Base-by-base conservation (phyloP, 2,797 vertebrate species). In the Myotis vivesi region DNA sequence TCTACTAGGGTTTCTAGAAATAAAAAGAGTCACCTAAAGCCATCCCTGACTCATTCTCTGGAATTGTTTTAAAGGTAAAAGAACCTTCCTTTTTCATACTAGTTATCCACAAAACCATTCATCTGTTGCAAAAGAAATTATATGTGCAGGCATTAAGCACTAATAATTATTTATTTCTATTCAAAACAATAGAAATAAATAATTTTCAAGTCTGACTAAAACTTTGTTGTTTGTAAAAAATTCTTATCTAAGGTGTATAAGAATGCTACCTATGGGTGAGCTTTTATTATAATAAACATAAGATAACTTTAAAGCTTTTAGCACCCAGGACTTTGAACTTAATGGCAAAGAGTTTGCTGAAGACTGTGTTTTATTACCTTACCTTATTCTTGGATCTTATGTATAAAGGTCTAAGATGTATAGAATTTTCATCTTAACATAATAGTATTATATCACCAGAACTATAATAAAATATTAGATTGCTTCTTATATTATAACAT, bases 391-490 rank as follows among this genome's bases (percentile, higher is more conserved):
- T 94, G 22, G 44, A 83, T 20, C 20, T 86, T 75, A 53, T 23
- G 4, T 15, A 84, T 46, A 77, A 91, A 75, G 41, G 9, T 10
- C 30, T 77, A 87, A 85, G n/a, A 69, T 49, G 36, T 68, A 87
- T 13, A 86, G 72, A 64, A 75, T 49, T 71, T 95, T 84, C 49
- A 62, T 55, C 13, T 79, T 75, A 83, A 57, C n/a, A 72, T 92
- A 86, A 81, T 80, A 92, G 20, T 53, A 87, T 92, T 59, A 75
- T 66, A 57, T 16, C 3, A 33, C 20, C 2, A 95, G 73, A 91
- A 87, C 25, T 89, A 87, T 41, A 88, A 79, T 92, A 95, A 92
- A 90, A 93, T 44, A 41, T 85, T 77, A 92, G 30, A 94, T 46
- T 86, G 30, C 8, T 85, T 85, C 30, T 80, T 92, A 28, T 75